Percentiles rank a stretch among this genome's conserved stretches.
phyloP scores from a whole-genome alignment of 2,113 vertebrate genomes.

The Micronisus gabar region DNA sequence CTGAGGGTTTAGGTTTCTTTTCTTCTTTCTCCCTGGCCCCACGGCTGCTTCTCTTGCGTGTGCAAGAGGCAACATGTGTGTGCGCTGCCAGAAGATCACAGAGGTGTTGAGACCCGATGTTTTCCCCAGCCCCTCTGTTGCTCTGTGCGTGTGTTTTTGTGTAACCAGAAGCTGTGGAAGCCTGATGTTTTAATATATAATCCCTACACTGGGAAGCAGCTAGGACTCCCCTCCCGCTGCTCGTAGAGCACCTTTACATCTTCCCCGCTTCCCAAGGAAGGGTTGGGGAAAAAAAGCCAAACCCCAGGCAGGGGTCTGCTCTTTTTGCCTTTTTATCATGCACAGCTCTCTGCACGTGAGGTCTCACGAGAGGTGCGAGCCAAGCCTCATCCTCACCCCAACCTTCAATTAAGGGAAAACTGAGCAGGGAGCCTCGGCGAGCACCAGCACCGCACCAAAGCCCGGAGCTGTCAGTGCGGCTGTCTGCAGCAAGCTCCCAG shows the following conservation, averaged over 20 bases:
- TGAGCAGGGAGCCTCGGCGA: background rate
- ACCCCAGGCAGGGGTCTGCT: background rate
- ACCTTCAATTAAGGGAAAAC: slow-evolving; percentile 20
- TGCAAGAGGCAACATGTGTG: rapidly evolving
- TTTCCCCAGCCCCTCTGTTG: background rate
- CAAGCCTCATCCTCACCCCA: slow-evolving; percentile 11
- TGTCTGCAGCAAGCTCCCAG: background rate
- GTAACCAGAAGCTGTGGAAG: background rate
- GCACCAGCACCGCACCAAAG: background rate
- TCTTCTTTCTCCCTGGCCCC: background rate
- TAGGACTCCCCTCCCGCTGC: background rate
- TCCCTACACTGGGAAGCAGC: background rate
- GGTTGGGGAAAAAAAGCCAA: background rate
- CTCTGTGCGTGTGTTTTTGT: background rate
- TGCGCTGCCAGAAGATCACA: background rate
- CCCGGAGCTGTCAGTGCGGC: background rate
- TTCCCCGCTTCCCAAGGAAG: background rate
- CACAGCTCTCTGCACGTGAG: background rate
- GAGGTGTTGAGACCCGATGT: background rate
- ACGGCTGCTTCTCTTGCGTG: rapidly evolving
- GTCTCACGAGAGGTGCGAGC: background rate
- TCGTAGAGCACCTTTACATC: background rate
- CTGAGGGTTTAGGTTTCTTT: background rate
- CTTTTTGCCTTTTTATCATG: background rate
- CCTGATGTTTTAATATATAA: slow-evolving; percentile 23